Percentiles rank a stretch among this genome's conserved stretches.
Evolutionary conservation across 1,140 invertebrate genomes (phyloP).

Genomic region (Drosophila guanche): DNA sequence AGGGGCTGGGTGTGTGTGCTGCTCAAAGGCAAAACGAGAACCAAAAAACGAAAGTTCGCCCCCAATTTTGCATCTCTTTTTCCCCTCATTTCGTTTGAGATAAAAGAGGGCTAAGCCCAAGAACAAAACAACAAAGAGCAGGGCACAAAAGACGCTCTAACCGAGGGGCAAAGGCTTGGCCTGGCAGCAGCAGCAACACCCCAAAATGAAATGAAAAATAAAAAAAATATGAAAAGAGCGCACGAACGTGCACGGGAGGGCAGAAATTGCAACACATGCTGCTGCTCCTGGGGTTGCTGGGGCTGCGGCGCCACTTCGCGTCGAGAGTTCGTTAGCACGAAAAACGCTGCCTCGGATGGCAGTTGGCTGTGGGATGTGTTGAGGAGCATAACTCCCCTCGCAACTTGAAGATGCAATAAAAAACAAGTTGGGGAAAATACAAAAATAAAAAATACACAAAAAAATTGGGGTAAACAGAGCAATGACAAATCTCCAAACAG

Average conservation of each 20-base stretch:
- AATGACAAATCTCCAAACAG: conserved; percentile 20
- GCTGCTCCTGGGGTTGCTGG: conserved; percentile 47
- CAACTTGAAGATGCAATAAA: conserved; percentile 57
- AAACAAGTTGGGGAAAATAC: conserved; percentile 41
- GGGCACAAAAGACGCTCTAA: conserved; percentile 63
- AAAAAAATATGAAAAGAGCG: conserved; percentile 49
- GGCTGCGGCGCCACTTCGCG: conserved; percentile 35
- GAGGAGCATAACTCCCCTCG: conserved; percentile 12
- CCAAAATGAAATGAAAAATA: conserved; percentile 43
- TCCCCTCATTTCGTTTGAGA: conserved; percentile 50
- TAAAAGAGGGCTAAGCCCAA: conserved; percentile 65
- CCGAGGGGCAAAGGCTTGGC: conserved; percentile 35
- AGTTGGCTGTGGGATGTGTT: conserved; percentile 19
- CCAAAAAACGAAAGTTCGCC: conserved; percentile 82
- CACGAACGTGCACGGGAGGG: conserved; percentile 48
- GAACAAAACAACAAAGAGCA: conserved; percentile 65
- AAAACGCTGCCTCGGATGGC: conserved; percentile 45
- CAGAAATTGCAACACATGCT: conserved; percentile 72
- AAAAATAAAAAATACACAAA: conserved; percentile 37
- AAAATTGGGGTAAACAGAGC: conserved; percentile 78
- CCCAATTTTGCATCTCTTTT: conserved; percentile 77
- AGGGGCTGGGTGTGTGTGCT: conserved; percentile 8
- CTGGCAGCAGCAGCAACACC: conserved; percentile 37
- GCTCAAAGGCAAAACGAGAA: conserved; percentile 59
- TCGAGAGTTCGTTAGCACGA: conserved; percentile 79